A percentile compares a stretch with the other conserved stretches of the same genome.
These are phyloP conservation scores for Phylloscopus trochiloides DNA, from an alignment of 2,113 vertebrate genomes.

Conservation along the genomic window DNA sequence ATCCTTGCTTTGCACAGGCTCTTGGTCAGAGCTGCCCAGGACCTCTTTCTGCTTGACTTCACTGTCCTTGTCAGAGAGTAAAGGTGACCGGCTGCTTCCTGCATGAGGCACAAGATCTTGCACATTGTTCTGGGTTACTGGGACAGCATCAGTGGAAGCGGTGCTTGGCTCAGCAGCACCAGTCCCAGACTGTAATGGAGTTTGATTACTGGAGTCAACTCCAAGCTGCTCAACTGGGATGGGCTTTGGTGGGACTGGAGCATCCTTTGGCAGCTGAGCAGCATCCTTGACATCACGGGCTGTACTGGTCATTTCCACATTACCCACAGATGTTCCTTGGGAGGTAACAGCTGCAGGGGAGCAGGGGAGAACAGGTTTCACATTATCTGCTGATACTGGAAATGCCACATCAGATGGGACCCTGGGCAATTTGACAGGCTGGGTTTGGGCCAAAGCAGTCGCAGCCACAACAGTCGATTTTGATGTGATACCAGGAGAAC, in stretches of 20 bases:
- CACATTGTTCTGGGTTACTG: neutral
- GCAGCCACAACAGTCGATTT: conserved; percentile 21
- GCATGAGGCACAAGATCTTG: neutral
- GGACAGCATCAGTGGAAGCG: neutral
- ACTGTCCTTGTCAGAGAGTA: neutral
- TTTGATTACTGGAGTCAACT: conserved; percentile 42
- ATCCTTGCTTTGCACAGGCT: neutral
- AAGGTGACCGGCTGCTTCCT: neutral
- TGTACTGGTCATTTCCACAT: neutral
- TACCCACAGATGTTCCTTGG: neutral
- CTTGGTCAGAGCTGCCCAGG: neutral
- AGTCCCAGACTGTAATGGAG: neutral
- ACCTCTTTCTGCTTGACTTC: neutral
- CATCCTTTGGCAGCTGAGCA: neutral
- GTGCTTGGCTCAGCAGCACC: neutral
- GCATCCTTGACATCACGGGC: neutral
- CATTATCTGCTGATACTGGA: neutral
- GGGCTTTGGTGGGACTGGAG: conserved; percentile 21
- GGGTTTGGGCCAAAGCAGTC: conserved; percentile 30
- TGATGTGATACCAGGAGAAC: neutral
- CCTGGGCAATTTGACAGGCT: neutral
- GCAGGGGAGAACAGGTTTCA: neutral
- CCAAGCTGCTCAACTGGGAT: conserved; percentile 75
- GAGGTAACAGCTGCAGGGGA: neutral
- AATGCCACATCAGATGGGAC: conserved; percentile 30